Percentiles rank a stretch among this genome's conserved stretches.
Evolutionary conservation across 2,888 invertebrate genomes (phyloP).

Genomic region (Mechanitis messenoides): DNA sequence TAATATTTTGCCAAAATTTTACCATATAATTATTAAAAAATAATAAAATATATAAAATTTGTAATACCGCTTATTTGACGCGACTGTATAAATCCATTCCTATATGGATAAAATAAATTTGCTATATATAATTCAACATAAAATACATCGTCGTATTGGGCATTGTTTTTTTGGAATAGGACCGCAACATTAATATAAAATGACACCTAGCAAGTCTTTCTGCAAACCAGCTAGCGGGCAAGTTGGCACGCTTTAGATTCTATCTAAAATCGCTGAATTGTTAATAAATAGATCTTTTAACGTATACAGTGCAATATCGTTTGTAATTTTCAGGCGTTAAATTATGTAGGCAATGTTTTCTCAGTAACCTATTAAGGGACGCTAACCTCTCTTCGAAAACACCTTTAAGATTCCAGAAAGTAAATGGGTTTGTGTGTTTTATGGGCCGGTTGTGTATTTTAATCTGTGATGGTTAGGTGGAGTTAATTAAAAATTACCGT

Average conservation of each 20-base stretch:
- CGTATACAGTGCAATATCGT: slow-evolving; percentile 21
- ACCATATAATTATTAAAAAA: too few relatives aligned
- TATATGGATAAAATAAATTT: too few relatives aligned
- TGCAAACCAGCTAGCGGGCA: slow-evolving; percentile 35
- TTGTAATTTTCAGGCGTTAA: slow-evolving; percentile 15
- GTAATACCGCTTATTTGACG: too few relatives aligned
- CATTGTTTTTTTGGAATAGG: slow-evolving; percentile 29
- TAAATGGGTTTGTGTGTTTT: not conserved
- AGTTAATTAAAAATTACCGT: slow-evolving; percentile 4
- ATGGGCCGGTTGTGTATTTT: slow-evolving; percentile 1
- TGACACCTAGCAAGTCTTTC: slow-evolving; percentile 39
- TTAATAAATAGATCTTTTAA: slow-evolving; percentile 49
- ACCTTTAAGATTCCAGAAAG: not conserved
- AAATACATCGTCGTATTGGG: not conserved
- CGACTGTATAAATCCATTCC: too few relatives aligned
- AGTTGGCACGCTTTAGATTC: slow-evolving; percentile 69
- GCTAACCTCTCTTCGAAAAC: slow-evolving; percentile 1
- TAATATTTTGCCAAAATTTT: too few relatives aligned
- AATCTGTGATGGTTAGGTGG: not conserved
- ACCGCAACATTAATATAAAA: slow-evolving; percentile 47
- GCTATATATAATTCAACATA: too few relatives aligned
- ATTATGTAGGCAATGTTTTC: slow-evolving; percentile 13
- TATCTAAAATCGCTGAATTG: slow-evolving; percentile 66
- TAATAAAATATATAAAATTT: too few relatives aligned
- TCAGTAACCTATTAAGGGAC: slow-evolving; percentile 8